Conservation (phyloP, 2,797 vertebrate species). For the Spinus olivaceus region DNA sequence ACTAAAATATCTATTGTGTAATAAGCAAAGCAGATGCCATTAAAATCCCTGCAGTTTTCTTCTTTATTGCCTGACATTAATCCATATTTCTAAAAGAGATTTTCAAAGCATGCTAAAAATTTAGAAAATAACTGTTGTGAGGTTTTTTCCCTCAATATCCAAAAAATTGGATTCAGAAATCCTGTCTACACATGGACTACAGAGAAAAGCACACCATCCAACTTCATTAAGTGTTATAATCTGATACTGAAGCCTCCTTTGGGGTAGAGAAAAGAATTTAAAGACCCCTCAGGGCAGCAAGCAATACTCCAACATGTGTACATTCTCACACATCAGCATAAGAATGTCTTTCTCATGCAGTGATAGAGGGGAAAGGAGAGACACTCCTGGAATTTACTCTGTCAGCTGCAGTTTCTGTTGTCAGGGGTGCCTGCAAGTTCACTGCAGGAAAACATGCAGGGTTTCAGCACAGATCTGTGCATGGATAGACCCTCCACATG, state of each 20-base stretch:
- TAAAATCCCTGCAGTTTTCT: slow-evolving; percentile 34
- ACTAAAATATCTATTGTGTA: slow-evolving; percentile 45
- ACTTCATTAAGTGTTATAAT: not conserved
- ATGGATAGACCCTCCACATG: not conserved
- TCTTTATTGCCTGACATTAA: not conserved
- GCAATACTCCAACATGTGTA: not conserved
- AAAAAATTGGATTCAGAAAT: not conserved
- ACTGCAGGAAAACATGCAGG: not conserved
- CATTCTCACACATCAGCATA: fast-evolving
- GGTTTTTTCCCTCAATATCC: not conserved
- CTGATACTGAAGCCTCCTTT: not conserved
- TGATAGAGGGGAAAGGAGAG: not conserved
- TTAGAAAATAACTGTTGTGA: not conserved
- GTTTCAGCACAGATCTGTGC: not conserved
- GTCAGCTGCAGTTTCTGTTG: not conserved
- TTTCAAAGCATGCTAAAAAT: not conserved
- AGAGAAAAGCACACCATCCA: not conserved
- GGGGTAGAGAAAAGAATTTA: not conserved
- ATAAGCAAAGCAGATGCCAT: slow-evolving; percentile 42
- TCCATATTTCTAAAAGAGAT: slow-evolving; percentile 31
- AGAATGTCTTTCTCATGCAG: not conserved
- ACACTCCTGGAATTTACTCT: not conserved
- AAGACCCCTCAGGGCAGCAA: not conserved
- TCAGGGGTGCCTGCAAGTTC: not conserved
- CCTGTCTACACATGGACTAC: not conserved